Conservation (phyloP, 2,113 vertebrate species). For the Oostethus manadensis region DNA sequence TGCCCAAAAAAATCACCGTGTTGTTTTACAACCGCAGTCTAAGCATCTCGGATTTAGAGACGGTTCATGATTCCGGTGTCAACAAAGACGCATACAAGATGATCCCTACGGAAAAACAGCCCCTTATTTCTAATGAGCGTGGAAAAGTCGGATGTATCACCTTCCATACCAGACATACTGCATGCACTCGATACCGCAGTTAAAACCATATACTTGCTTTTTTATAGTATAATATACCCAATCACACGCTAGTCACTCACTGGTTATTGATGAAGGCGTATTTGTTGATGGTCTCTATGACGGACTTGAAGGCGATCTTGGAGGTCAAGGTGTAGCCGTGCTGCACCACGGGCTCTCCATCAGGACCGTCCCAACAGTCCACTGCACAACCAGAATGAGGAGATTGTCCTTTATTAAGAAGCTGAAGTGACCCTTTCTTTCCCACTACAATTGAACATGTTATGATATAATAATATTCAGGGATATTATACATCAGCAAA, state of each 20-base stretch:
- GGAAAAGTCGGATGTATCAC: background rate
- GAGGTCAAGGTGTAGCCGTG: slow-evolving; percentile 96
- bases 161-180: background rate
- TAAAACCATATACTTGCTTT: background rate
- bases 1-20: slow-evolving; percentile 37
- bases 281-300: slow-evolving; percentile 92
- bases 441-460: no score
- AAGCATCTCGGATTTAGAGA: slow-evolving; percentile 4
- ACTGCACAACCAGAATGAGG: slow-evolving; percentile 64
- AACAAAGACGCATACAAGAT: background rate
- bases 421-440: background rate
- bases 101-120: background rate
- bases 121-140: background rate
- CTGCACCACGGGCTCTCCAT: slow-evolving; percentile 93
- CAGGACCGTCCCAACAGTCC: slow-evolving; percentile 96
- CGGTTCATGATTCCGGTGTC: background rate
- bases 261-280: slow-evolving; percentile 91
- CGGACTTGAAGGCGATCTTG: slow-evolving; percentile 91
- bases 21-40: slow-evolving; percentile 21
- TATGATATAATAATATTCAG: no score
- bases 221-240: no score
- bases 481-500: no score
- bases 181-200: background rate
- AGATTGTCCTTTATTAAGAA: slow-evolving; percentile 4
- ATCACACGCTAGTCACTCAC: slow-evolving; percentile 66